A percentile compares a stretch with the other conserved stretches of the same genome.
phyloP scores from a whole-genome alignment of 2,888 invertebrate genomes.

The Lasioglossum vierecki region DNA sequence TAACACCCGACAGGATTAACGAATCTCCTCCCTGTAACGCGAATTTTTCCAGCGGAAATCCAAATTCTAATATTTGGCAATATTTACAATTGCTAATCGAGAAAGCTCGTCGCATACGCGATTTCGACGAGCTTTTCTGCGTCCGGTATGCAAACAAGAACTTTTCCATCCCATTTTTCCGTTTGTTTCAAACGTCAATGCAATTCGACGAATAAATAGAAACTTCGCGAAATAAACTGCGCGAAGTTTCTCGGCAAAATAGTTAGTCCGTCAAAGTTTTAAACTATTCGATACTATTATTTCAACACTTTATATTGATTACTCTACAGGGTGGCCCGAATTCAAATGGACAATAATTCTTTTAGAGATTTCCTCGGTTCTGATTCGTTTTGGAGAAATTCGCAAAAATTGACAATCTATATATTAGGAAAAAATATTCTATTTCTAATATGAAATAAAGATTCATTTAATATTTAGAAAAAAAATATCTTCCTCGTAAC shows the following conservation, averaged over 20 bases:
- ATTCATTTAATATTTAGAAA: no score
- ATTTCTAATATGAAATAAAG: no score
- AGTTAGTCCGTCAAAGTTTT: no score
- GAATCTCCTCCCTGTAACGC: background rate
- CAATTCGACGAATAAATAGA: background rate
- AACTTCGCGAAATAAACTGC: background rate
- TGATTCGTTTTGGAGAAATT: no score
- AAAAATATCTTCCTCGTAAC: no score
- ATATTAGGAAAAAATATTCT: no score
- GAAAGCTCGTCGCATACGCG: background rate
- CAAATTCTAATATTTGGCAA: background rate
- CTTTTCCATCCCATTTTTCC: background rate
- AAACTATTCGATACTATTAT: conserved; percentile 40
- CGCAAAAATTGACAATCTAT: no score
- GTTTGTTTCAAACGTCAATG: background rate
- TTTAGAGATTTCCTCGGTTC: no score
- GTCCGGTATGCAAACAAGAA: background rate
- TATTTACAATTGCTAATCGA: background rate
- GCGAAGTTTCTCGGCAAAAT: background rate
- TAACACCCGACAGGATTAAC: background rate
- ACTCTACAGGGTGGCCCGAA: no score
- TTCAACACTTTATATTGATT: no score
- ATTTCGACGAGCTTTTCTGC: background rate
- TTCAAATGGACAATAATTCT: no score
- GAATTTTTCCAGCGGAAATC: background rate